Conservation (phyloP, 2,113 vertebrate species). For the Ibidorhyncha struthersii region DNA sequence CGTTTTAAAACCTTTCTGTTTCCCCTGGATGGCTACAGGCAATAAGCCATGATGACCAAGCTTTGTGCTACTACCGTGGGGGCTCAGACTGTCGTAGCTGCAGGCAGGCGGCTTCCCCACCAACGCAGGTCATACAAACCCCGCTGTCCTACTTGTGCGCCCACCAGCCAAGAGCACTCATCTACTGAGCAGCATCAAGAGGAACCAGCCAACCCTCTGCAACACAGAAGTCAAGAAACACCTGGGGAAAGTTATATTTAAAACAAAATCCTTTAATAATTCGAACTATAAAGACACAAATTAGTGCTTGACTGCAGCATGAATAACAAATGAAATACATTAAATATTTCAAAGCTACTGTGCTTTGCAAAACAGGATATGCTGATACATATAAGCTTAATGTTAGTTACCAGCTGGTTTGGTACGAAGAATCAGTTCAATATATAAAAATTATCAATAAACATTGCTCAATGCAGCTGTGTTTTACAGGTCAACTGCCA, state of each 20-base stretch:
- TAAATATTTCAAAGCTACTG: slow-evolving; percentile 55
- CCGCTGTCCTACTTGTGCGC: not conserved
- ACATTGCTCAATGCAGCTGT: not conserved
- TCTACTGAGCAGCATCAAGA: not conserved
- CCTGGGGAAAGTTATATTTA: slow-evolving; percentile 19
- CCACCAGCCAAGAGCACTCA: not conserved
- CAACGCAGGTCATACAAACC: not conserved
- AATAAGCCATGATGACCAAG: not conserved
- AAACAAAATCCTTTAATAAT: slow-evolving; percentile 67
- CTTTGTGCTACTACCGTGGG: not conserved
- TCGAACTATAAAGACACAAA: slow-evolving; percentile 48
- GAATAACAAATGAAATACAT: slow-evolving; percentile 53
- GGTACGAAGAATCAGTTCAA: not conserved
- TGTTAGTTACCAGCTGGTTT: slow-evolving; percentile 34
- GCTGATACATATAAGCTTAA: not conserved
- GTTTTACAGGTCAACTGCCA: not conserved
- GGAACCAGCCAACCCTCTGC: not conserved
- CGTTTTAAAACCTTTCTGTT: not conserved
- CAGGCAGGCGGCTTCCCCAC: not conserved
- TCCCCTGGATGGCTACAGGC: not conserved
- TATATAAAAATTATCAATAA: slow-evolving; percentile 21
- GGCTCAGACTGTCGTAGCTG: rapidly evolving
- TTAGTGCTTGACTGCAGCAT: slow-evolving; percentile 55
- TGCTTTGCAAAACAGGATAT: slow-evolving; percentile 40
- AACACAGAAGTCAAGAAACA: not conserved